Evolutionary conservation across 2,888 invertebrate genomes (phyloP), one percentile per base, ranked within the genome.

Genomic region (Fabriciana adippe): DNA sequence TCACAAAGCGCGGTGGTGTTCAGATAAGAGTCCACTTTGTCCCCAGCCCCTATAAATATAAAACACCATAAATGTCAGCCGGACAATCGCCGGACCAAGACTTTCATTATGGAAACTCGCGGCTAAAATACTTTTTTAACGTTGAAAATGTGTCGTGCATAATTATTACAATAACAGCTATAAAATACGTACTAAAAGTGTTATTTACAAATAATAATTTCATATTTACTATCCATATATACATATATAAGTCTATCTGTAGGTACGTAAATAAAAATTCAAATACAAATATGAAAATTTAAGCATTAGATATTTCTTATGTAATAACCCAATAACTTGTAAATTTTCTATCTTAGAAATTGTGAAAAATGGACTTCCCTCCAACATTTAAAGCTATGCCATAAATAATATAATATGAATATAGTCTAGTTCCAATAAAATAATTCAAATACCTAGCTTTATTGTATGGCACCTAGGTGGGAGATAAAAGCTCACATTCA

Each of bases 31-130:
- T 48, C 21, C 60, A 55, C 66, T 66, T 61, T 66, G 66, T 55
- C 60, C 66, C 35, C 18, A 35, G 51, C 51, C 61, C 51, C 61
- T 18, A 60, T 61, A 60, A 66, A 61, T 61, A 61, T 66, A 67
- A 86, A 87, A 80, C 82, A 78, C 82, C 79, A 86, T 88, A 87
- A 88, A 88, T 82, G 87, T 89, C 87, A 84, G 79, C 84, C 78
- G 83, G 83, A 82, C 84, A 85, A 62, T 55, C 55, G 67, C 50
- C 56, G 48, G 60, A 65, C 65, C 65, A 54, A 57, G 56, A 60
- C 54, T 66, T 55, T 66, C 59, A 55, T 66, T 54, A 66, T 54
- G 66, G 48, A 54, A 48, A 48, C 47, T 31, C 18, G 31, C 55
- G 31, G 35, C 35, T 15, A 5, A 15, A 4, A 16, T 51, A 51